These are phyloP conservation scores for Macropis europaea DNA, from an alignment of 2,888 invertebrate species.

Conservation along the genomic window DNA sequence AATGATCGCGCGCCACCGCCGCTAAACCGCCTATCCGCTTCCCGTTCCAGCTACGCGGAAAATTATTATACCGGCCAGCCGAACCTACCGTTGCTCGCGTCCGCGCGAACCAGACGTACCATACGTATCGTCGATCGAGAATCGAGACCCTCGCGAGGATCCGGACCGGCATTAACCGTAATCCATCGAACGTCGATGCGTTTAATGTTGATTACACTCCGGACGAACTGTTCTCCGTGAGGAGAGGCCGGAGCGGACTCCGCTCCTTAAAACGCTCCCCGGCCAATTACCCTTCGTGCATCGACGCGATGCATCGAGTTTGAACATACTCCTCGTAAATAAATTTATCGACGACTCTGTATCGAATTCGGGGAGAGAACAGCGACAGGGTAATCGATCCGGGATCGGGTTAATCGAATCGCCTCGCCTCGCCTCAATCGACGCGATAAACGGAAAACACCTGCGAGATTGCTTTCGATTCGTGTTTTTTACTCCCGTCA, in stretches of 20 bases:
- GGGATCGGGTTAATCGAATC: slow-evolving; percentile 24
- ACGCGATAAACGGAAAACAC: slow-evolving; percentile 25
- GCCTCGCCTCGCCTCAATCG: slow-evolving; percentile 18
- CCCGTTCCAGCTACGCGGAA: slow-evolving; percentile 47
- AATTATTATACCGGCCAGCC: slow-evolving; percentile 45
- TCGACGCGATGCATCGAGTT: background rate
- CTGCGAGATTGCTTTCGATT: slow-evolving; percentile 9
- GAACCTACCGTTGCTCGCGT: background rate
- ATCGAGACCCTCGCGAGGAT: background rate
- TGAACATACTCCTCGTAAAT: background rate
- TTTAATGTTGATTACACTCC: background rate
- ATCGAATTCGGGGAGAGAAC: background rate
- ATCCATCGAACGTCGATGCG: background rate
- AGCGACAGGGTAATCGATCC: slow-evolving; percentile 11
- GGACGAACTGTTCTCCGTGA: background rate
- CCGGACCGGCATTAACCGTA: background rate
- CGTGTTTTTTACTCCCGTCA: background rate
- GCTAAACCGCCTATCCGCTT: slow-evolving; percentile 60
- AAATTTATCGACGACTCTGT: slow-evolving; percentile 19
- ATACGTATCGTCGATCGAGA: background rate
- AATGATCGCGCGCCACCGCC: slow-evolving; percentile 53
- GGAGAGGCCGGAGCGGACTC: no score
- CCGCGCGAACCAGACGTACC: slow-evolving; percentile 1
- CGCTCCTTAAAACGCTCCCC: background rate
- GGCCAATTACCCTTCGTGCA: background rate